Percentiles rank a stretch among this genome's conserved stretches.
These are phyloP conservation scores for Cepaea hortensis DNA, from an alignment of 2,888 invertebrate genomes.

Conservation along the genomic window DNA sequence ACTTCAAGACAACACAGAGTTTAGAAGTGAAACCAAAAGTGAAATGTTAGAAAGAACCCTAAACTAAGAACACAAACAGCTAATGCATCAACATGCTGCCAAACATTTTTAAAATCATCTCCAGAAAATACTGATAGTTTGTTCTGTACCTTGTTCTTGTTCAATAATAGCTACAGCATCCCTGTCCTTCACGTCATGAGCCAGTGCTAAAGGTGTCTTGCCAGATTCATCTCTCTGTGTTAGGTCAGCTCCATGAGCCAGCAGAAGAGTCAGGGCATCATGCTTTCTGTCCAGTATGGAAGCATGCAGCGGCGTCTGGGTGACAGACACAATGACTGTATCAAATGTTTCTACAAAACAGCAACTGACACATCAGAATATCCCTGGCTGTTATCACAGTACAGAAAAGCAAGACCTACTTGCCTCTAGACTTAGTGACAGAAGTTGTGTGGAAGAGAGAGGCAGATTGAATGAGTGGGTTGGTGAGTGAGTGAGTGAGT, in stretches of 20 bases:
- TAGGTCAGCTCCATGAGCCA: slow-evolving; percentile 63
- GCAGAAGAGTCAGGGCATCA: slow-evolving; percentile 59
- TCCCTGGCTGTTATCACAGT: no score
- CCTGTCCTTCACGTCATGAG: slow-evolving; percentile 56
- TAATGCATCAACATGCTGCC: neutral
- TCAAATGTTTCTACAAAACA: no score
- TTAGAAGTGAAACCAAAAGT: neutral
- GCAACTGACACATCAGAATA: no score
- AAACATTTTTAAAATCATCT: no score
- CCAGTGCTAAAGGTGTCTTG: slow-evolving; percentile 60
- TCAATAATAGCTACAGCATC: slow-evolving; percentile 57
- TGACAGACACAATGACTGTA: neutral
- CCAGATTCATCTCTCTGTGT: slow-evolving; percentile 60
- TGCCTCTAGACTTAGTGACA: no score
- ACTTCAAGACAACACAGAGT: neutral
- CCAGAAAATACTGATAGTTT: no score
- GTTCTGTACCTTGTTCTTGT: slow-evolving; percentile 60
- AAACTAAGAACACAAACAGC: neutral
- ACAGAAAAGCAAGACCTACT: no score
- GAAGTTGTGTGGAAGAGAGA: no score
- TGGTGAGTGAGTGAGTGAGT: no score
- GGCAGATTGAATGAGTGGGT: no score
- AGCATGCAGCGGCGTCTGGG: slow-evolving; percentile 68
- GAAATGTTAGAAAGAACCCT: neutral
- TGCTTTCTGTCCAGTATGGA: slow-evolving; percentile 64